Evolutionary conservation across 2,797 vertebrate species (phyloP).

Genomic region (Mus spretus): DNA sequence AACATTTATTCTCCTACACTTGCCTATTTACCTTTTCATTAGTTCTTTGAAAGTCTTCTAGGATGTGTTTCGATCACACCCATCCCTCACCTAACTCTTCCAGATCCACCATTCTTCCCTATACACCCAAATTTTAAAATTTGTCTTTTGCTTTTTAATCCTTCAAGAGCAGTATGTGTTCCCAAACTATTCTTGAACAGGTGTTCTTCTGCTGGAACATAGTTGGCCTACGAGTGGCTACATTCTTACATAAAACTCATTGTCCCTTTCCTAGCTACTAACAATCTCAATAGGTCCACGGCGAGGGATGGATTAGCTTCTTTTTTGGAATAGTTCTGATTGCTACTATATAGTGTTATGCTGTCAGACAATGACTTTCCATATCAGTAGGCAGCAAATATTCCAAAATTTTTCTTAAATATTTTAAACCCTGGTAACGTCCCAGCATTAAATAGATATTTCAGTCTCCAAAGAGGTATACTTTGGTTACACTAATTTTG

Average conservation of each 20-base stretch:
- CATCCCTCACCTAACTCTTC: neutral
- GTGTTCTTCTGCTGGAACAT: neutral
- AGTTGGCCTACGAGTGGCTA: neutral
- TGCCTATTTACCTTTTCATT: neutral
- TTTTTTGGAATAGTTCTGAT: neutral
- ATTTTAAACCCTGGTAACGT: neutral
- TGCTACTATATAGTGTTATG: neutral
- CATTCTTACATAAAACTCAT: neutral
- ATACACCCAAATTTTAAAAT: neutral
- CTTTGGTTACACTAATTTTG: slow-evolving; percentile 19
- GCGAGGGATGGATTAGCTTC: too few species aligned
- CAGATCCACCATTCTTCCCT: neutral
- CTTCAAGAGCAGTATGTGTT: neutral
- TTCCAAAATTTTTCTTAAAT: slow-evolving; percentile 33
- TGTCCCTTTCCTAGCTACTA: neutral
- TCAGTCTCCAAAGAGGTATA: neutral
- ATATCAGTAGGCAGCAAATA: neutral
- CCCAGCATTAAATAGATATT: neutral
- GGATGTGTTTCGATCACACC: neutral
- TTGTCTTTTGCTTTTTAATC: neutral
- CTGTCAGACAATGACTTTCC: neutral
- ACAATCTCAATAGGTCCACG: neutral
- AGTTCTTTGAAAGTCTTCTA: neutral
- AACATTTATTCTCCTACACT: neutral
- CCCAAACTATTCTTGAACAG: neutral